A percentile compares a stretch with the other conserved stretches of the same genome.
Evolutionary conservation across 2,888 invertebrate species (phyloP).

Genomic region (Plebejus melissa): DNA sequence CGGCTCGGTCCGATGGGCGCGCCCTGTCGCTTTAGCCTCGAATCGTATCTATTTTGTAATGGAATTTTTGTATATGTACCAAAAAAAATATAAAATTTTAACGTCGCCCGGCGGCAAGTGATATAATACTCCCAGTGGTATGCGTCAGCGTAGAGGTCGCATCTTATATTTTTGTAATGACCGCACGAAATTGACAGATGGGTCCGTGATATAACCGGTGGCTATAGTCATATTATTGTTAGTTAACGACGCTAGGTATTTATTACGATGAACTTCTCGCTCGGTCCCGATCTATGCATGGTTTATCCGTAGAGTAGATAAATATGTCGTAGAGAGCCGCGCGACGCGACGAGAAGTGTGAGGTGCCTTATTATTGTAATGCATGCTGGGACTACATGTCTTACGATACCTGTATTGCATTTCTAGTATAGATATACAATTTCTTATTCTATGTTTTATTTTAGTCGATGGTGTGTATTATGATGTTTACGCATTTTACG

Average conservation of each 20-base stretch:
- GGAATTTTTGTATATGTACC: slow-evolving; percentile 42
- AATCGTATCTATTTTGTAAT: slow-evolving; percentile 52
- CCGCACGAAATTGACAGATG: slow-evolving; percentile 24
- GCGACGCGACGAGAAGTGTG: slow-evolving; percentile 47
- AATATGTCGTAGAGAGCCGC: slow-evolving; percentile 64
- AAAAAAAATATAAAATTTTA: slow-evolving; percentile 30
- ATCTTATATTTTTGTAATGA: slow-evolving; percentile 28
- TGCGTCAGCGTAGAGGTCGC: slow-evolving; percentile 9
- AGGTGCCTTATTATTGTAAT: slow-evolving; percentile 65
- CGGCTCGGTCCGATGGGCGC: background rate
- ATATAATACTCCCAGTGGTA: slow-evolving; percentile 33
- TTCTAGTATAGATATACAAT: slow-evolving; percentile 74
- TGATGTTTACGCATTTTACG: slow-evolving; percentile 66
- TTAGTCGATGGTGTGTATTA: slow-evolving; percentile 67
- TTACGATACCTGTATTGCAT: slow-evolving; percentile 70
- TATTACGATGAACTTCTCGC: slow-evolving; percentile 49
- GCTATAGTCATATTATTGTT: slow-evolving; percentile 50
- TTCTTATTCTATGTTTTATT: slow-evolving; percentile 64
- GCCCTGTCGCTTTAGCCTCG: slow-evolving; percentile 34
- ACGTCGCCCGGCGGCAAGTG: slow-evolving; percentile 36
- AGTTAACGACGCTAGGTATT: slow-evolving; percentile 62
- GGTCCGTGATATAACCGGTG: slow-evolving; percentile 33
- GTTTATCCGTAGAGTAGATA: slow-evolving; percentile 66
- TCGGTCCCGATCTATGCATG: slow-evolving; percentile 59
- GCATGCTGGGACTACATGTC: slow-evolving; percentile 62